Conservation (phyloP, 2,888 invertebrate genomes). For the Malacosoma neustria region DNA sequence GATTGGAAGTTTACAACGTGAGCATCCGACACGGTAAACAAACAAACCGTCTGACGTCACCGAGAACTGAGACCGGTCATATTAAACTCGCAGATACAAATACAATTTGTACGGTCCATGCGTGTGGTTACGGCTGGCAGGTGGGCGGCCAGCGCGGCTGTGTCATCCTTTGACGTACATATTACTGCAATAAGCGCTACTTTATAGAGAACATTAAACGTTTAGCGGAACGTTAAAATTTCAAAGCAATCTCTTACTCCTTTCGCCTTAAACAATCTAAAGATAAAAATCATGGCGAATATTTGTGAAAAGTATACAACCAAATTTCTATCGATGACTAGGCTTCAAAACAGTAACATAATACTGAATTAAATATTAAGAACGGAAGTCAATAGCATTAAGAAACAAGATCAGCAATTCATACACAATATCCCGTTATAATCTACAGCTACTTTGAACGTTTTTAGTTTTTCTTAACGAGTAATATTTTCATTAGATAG, state of each 20-base stretch:
- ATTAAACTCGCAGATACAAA: neutral
- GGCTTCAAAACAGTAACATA: too few relatives aligned
- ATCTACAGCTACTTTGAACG: neutral
- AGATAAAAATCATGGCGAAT: too few relatives aligned
- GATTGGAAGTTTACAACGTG: constrained; percentile 58
- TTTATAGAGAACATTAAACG: too few relatives aligned
- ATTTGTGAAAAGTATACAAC: too few relatives aligned
- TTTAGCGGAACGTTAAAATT: too few relatives aligned
- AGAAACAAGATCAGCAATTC: neutral
- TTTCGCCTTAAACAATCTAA: too few relatives aligned
- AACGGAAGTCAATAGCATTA: neutral
- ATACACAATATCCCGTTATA: neutral
- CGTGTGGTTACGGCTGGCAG: neutral
- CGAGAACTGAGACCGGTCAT: constrained; percentile 2
- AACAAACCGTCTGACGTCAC: constrained; percentile 51
- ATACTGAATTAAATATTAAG: too few relatives aligned
- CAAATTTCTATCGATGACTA: too few relatives aligned
- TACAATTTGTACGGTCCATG: neutral
- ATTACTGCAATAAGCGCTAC: neutral
- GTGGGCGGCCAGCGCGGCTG: neutral
- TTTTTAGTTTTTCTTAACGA: neutral
- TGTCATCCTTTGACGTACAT: neutral
- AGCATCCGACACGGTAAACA: constrained; percentile 57
- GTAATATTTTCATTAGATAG: too few relatives aligned
- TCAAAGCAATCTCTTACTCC: too few relatives aligned